Conservation (phyloP, 2,113 vertebrate species). For the Elaphurus davidianus region DNA sequence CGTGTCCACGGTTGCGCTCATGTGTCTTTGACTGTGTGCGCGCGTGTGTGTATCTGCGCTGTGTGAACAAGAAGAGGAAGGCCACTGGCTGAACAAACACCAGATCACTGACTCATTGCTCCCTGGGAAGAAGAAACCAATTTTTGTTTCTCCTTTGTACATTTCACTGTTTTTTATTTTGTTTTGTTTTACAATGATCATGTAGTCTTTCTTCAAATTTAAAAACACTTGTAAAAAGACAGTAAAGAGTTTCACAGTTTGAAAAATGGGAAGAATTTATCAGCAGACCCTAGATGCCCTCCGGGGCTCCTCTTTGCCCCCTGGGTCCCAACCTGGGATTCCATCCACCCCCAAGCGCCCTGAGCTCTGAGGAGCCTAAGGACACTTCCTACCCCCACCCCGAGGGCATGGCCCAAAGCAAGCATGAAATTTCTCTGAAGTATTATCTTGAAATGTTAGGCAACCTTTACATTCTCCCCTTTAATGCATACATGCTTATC, state of each 20-base stretch:
- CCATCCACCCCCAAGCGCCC: not conserved
- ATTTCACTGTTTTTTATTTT: not conserved
- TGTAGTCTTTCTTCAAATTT: not conserved
- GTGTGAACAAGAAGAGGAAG: not conserved
- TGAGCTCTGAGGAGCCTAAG: not conserved
- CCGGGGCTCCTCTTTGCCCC: not conserved
- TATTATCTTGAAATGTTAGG: constrained; percentile 59
- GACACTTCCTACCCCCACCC: not conserved
- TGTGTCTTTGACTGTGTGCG: not conserved
- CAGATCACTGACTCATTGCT: not conserved
- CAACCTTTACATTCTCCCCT: constrained; percentile 3
- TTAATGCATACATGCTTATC: not conserved
- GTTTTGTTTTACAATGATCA: not conserved
- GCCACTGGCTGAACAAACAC: not conserved
- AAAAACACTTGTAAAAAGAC: not conserved
- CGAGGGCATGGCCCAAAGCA: not conserved
- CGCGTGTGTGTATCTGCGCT: not conserved
- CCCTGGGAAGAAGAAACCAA: not conserved
- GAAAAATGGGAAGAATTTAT: constrained; percentile 32
- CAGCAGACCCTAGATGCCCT: not conserved
- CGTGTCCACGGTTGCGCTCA: not conserved
- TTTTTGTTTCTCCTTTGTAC: not conserved
- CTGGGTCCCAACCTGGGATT: not conserved
- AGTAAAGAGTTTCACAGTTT: not conserved
- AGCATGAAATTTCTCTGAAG: constrained; percentile 26